phyloP scores from a whole-genome alignment of 2,113 vertebrate species.

The Phrynocephalus versicolor region DNA sequence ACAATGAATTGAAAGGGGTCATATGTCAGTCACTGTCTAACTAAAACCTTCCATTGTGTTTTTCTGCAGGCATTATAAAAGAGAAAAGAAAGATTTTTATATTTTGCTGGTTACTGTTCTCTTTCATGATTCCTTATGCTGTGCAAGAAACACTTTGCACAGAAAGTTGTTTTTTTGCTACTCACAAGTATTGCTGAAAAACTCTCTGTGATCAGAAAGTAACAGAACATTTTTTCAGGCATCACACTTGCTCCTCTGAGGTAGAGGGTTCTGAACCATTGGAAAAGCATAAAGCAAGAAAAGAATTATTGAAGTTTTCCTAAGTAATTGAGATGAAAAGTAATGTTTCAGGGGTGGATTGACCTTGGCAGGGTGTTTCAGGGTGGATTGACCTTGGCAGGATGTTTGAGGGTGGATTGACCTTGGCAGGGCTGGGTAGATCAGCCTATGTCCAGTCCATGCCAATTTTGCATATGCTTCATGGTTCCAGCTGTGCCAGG shows the following conservation, averaged over 20 bases:
- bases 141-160: constrained; percentile 37
- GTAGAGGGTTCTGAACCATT: not conserved
- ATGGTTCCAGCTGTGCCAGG: not conserved
- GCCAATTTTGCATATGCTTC: not conserved
- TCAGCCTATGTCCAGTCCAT: not conserved
- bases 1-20: constrained; percentile 37
- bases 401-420: too few relatives aligned
- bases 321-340: not conserved
- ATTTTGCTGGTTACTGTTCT: constrained; percentile 29
- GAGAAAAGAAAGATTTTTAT: constrained; percentile 30
- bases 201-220: not conserved
- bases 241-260: not conserved
- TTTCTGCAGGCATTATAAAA: constrained; percentile 22
- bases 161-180: not conserved
- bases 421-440: not conserved
- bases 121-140: constrained; percentile 40
- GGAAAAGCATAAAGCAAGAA: not conserved
- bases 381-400: too few relatives aligned
- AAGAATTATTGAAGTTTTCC: not conserved
- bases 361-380: too few relatives aligned
- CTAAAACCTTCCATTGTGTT: constrained; percentile 37
- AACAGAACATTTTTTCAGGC: not conserved
- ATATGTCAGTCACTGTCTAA: constrained; percentile 36
- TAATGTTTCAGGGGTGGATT: too few relatives aligned
- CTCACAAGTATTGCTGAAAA: not conserved